Conservation (phyloP, 1,140 invertebrate genomes). For the Rhynchophorus ferrugineus region DNA sequence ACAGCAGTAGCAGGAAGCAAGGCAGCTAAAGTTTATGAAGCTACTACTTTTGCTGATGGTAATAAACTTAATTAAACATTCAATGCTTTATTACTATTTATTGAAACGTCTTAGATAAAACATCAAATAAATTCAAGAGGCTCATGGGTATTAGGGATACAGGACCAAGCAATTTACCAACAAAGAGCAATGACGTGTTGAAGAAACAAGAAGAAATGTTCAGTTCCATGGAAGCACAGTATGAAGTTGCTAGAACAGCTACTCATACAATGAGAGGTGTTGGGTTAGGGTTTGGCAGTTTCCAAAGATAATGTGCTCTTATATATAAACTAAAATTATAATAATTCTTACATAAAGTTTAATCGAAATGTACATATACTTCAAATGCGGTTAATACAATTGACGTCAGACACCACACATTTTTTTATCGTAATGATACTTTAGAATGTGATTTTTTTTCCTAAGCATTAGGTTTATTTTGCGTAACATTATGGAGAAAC, state of each 20-base stretch:
- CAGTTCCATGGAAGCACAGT: conserved; percentile 85
- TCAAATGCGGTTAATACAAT: too few species aligned
- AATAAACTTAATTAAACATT: conserved; percentile 26
- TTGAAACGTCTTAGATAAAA: conserved; percentile 47
- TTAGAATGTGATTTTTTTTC: too few species aligned
- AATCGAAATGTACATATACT: too few species aligned
- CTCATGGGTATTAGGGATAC: conserved; percentile 87
- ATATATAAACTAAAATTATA: too few species aligned
- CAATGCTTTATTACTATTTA: not conserved
- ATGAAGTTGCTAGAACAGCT: conserved; percentile 85
- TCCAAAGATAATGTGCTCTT: conserved; percentile 35
- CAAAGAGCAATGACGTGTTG: conserved; percentile 48
- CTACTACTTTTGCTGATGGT: conserved; percentile 80
- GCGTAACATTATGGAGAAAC: too few species aligned
- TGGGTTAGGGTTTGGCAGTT: conserved; percentile 68
- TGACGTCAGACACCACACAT: too few species aligned
- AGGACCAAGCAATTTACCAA: conserved; percentile 37
- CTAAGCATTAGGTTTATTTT: too few species aligned
- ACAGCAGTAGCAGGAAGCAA: conserved; percentile 28
- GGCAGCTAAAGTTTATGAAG: conserved; percentile 66
- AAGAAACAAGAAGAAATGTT: conserved; percentile 89
- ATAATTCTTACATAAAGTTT: too few species aligned
- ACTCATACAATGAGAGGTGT: conserved; percentile 91
- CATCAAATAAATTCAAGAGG: conserved; percentile 89
- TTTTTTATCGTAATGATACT: too few species aligned